Evolutionary conservation across 2,888 invertebrate species (phyloP), one percentile per base, ranked within the genome.

Genomic region (Chloroclystis v-ata): DNA sequence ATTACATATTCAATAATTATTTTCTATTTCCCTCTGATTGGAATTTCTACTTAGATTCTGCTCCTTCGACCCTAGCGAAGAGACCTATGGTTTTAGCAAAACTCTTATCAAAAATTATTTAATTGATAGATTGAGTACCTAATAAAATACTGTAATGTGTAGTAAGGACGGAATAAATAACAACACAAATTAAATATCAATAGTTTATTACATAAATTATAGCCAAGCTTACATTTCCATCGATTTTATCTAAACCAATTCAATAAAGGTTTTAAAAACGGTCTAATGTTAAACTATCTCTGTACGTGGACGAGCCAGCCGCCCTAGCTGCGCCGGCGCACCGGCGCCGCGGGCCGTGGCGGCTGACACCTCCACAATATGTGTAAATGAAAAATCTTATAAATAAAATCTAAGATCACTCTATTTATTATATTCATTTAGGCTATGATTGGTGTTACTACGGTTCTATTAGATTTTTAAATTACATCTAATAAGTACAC

Each of bases 131-230:
- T n/a, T n/a, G n/a, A n/a, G n/a, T n/a, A n/a, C n/a, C n/a, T n/a
- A n/a, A n/a, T n/a, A n/a, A n/a, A n/a, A n/a, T n/a, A n/a, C n/a
- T n/a, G n/a, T n/a, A n/a, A n/a, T n/a, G n/a, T n/a, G n/a, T n/a
- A n/a, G n/a, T 5, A 20, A 20, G 20, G 8, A n/a, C n/a, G 29
- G 20, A 8, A 14, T 29, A 61, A 70, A 64, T 64, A 74, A 65
- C 67, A 69, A 63, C 61, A 61, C 66, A 56, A 43, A 53, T 42
- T 77, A 82, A 77, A 78, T 86, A 86, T 84, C 79, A 81, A 82
- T 85, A 86, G 78, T 87, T 87, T 87, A 87, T 86, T 87, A 84
- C 78, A 83, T 84, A 84, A 84, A 83, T 85, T 84, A 84, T 85
- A 85, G 83, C 85, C 84, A 87, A 86, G 86, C 86, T 85, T 86